Base-by-base conservation (phyloP, 2,888 invertebrate genomes). In the Drosophila austrosaltans region DNA sequence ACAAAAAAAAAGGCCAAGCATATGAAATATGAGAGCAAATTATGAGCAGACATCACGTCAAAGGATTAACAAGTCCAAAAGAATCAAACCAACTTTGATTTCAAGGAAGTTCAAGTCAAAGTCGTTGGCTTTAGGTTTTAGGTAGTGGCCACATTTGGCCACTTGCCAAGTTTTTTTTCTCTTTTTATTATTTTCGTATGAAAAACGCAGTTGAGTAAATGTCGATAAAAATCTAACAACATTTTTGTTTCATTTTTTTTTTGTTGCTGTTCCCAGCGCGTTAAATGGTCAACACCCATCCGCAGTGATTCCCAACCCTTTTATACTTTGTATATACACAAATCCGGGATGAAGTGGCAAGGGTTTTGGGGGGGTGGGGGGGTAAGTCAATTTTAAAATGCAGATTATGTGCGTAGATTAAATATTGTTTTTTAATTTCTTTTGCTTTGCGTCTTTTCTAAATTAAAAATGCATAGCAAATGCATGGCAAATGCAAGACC, bases 21-120 rank as follows among this genome's bases (percentile, higher is more conserved):
- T 74, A 89, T 89, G 89, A 86, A 86, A 89, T 87, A 89, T 87
- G 88, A 86, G 81, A 82, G 78, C 82, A 89, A 86, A 89, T 87
- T 87, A 86, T 87, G 75, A 89, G 77, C 81, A 87, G 79, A 86
- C 82, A 75, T 87, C 86, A 86, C 82, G 87, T 87, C 87, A 89
- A 85, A 89, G 89, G 89, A 89, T 86, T 86, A 86, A 85, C 88
- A 85, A 86, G 87, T 72, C 73, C 73, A 77, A 82, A 86, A 83
- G 82, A 83, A 78, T 78, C 82, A 76, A 78, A 77, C 57, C 65
- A 70, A 77, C 72, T 80, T 87, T 74, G 80, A 89, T 82, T 85
- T 89, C 85, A 89, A 89, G 85, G 85, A 85, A 85, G 89, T 82
- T 73, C 42, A 63, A 69, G 66, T 66, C 63, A 36, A 53, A 54